phyloP scores from a whole-genome alignment of 1,140 invertebrate genomes.

The Hetaerina americana region DNA sequence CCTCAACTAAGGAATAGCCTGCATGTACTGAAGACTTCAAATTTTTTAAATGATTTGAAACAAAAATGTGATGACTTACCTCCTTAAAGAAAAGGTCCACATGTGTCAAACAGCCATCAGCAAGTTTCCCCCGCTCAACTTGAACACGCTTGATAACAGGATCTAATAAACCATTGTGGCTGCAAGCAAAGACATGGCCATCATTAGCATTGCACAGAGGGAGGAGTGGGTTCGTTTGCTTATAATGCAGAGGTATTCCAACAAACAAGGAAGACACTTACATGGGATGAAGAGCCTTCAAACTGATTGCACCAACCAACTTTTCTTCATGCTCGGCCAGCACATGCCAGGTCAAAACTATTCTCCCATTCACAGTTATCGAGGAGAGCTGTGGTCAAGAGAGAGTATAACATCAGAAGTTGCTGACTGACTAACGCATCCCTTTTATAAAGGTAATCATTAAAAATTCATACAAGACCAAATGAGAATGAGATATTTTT shows the following conservation, averaged over 20 bases:
- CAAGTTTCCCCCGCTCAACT: conserved; percentile 28
- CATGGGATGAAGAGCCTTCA: conserved; percentile 51
- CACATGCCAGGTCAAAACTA: conserved; percentile 49
- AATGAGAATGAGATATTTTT: too few species aligned
- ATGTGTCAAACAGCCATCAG: conserved; percentile 41
- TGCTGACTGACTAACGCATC: too few species aligned
- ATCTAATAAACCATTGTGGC: conserved; percentile 34
- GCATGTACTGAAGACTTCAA: too few species aligned
- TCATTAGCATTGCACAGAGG: too few species aligned
- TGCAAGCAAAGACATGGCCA: conserved; percentile 17
- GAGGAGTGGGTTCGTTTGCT: not conserved
- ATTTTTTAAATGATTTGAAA: too few species aligned
- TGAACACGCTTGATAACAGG: conserved; percentile 44
- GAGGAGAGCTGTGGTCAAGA: conserved; percentile 34
- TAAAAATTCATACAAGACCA: too few species aligned
- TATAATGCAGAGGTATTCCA: not conserved
- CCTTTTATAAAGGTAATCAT: too few species aligned
- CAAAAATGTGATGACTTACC: conserved; percentile 36
- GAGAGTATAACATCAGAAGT: conserved; percentile 13
- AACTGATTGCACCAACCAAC: conserved; percentile 53
- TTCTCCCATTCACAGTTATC: conserved; percentile 39
- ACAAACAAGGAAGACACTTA: conserved; percentile 23
- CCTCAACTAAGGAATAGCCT: too few species aligned
- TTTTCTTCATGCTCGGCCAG: conserved; percentile 61
- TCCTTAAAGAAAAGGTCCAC: conserved; percentile 61